Conservation (phyloP, 2,113 vertebrate genomes). For the Trematocara macrostoma region DNA sequence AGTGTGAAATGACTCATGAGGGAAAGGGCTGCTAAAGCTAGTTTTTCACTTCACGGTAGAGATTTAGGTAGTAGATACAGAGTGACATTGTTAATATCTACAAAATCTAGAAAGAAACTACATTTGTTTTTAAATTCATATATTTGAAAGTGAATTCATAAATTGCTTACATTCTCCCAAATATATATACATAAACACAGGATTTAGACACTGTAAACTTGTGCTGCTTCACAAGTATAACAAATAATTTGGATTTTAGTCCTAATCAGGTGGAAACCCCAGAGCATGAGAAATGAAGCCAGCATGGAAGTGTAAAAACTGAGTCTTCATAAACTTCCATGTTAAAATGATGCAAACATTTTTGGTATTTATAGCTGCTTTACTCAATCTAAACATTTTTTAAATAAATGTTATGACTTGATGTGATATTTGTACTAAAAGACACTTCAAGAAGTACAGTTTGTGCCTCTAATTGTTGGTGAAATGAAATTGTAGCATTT, state of each 20-base stretch:
- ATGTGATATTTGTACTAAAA: not conserved
- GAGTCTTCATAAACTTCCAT: not conserved
- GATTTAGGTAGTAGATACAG: not conserved
- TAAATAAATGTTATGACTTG: not conserved
- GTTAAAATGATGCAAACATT: not conserved
- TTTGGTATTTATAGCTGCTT: not conserved
- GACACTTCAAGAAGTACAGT: not conserved
- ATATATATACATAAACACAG: not conserved
- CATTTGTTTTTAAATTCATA: not conserved
- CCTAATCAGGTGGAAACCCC: not conserved
- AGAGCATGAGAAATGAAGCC: not conserved
- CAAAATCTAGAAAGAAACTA: not conserved
- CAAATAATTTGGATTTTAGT: not conserved
- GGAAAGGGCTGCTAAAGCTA: not conserved
- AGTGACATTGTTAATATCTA: not conserved
- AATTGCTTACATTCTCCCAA: not conserved
- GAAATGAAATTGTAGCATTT: not conserved
- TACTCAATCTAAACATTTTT: not conserved
- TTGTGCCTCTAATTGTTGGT: not conserved
- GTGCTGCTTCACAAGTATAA: not conserved
- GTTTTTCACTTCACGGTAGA: not conserved
- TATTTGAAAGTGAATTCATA: not conserved
- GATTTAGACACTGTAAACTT: not conserved
- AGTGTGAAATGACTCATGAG: not conserved
- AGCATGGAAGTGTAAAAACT: not conserved